Percentiles rank a stretch among this genome's conserved stretches.
phyloP scores from a whole-genome alignment of 2,797 vertebrate species.

The Glossophaga mutica region DNA sequence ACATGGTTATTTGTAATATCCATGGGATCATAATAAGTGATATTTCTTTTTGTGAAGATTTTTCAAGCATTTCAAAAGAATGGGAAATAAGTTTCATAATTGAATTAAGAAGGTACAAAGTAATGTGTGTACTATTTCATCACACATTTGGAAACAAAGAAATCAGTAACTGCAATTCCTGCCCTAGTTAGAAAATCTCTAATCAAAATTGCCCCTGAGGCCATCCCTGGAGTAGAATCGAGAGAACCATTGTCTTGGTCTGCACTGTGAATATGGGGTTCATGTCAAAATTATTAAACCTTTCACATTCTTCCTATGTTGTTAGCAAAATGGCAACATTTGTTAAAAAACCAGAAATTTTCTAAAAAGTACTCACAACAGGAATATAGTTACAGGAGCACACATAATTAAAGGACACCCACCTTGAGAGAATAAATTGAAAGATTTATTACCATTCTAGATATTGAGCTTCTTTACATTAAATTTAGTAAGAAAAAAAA shows the following conservation, averaged over 20 bases:
- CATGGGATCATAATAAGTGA: not conserved
- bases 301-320: not conserved
- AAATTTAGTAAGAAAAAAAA: not conserved
- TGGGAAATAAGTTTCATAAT: not conserved
- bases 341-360: not conserved
- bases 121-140: not conserved
- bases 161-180: not conserved
- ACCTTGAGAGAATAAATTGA: not conserved
- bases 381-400: not conserved
- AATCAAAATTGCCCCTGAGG: constrained; percentile 8
- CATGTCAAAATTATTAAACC: not conserved
- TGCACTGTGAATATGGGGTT: not conserved
- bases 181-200: not conserved
- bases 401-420: not conserved
- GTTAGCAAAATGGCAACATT: not conserved
- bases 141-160: not conserved
- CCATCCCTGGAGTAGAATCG: not conserved
- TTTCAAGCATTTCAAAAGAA: not conserved
- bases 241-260: not conserved
- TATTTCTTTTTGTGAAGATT: not conserved
- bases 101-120: not conserved
- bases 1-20: not conserved
- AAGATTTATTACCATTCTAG: not conserved
- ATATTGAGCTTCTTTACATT: not conserved
- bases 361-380: not conserved